phyloP scores from a whole-genome alignment of 2,797 vertebrate species.

The Eidolon dupreanum region DNA sequence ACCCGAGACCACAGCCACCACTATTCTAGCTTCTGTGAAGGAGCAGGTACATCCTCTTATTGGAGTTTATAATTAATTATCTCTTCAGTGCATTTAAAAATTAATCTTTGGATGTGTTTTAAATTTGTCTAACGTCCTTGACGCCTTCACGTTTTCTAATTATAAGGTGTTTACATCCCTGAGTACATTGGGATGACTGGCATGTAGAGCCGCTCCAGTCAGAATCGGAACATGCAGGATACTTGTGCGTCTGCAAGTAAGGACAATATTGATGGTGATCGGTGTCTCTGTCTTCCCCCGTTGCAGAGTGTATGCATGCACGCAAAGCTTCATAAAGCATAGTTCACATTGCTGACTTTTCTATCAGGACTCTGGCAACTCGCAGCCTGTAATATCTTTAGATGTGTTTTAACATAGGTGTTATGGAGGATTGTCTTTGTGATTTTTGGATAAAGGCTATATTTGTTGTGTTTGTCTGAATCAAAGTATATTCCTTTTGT shows the following conservation, averaged over 20 bases:
- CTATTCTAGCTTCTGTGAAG: slow-evolving; percentile 98
- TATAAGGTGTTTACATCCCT: slow-evolving; percentile 70
- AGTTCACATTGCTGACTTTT: slow-evolving; percentile 62
- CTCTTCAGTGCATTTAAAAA: slow-evolving; percentile 77
- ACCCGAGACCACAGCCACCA: slow-evolving; percentile 94
- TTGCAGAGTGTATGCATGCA: slow-evolving; percentile 72
- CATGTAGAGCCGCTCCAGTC: slow-evolving; percentile 71
- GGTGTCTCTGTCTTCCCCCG: slow-evolving; percentile 74
- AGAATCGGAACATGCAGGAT: slow-evolving; percentile 72
- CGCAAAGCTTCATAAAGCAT: slow-evolving; percentile 58
- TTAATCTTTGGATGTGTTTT: slow-evolving; percentile 79
- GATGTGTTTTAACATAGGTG: slow-evolving; percentile 57
- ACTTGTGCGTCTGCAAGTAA: slow-evolving; percentile 77
- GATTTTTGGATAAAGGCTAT: neutral
- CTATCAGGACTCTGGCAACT: neutral
- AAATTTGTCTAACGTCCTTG: slow-evolving; percentile 79
- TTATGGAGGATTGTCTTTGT: neutral
- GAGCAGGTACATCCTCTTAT: slow-evolving; percentile 90
- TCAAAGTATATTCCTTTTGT: slow-evolving; percentile 67
- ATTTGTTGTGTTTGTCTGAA: slow-evolving; percentile 76
- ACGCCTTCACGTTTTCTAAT: slow-evolving; percentile 78
- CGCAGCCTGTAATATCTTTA: neutral
- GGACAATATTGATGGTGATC: slow-evolving; percentile 75
- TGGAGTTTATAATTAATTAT: slow-evolving; percentile 38
- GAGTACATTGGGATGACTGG: slow-evolving; percentile 77